These are phyloP conservation scores for Diplosoma virens DNA, from an alignment of 23 tunicate species.

Conservation along the genomic window DNA sequence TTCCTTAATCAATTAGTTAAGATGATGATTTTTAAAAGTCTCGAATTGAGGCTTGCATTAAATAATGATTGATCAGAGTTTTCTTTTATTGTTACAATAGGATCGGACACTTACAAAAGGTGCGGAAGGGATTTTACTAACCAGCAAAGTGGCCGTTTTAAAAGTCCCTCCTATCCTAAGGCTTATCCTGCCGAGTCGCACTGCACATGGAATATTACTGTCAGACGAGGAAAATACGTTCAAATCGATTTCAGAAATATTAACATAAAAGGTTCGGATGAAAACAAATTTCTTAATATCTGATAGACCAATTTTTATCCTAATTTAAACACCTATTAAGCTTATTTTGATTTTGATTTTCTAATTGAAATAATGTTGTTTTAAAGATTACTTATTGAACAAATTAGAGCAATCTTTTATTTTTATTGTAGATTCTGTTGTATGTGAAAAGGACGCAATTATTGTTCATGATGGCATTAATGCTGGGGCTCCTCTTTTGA, in stretches of 20 bases:
- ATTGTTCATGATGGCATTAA: constrained; percentile 74
- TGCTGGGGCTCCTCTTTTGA: constrained; percentile 60
- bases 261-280: constrained; percentile 78
- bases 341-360: too few species aligned
- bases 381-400: too few species aligned
- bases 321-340: too few species aligned
- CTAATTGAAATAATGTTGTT: too few species aligned
- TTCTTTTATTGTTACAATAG: not conserved
- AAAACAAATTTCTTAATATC: too few species aligned
- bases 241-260: constrained; percentile 44
- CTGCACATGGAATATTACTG: constrained; percentile 95
- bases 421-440: constrained; percentile 40
- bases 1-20: too few species aligned
- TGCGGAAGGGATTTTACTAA: constrained; percentile 85
- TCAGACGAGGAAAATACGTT: constrained; percentile 50
- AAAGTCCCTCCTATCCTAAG: constrained; percentile 69
- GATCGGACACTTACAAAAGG: constrained; percentile 51
- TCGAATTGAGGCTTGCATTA: too few species aligned
- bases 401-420: too few species aligned
- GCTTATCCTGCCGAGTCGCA: constrained; percentile 79
- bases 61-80: too few species aligned
- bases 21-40: too few species aligned
- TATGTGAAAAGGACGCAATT: constrained; percentile 86
- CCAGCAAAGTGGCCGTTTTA: constrained; percentile 60
- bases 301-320: too few species aligned